Evolutionary conservation across 2,113 vertebrate species (phyloP).

Genomic region (Rhizomys pruinosus): DNA sequence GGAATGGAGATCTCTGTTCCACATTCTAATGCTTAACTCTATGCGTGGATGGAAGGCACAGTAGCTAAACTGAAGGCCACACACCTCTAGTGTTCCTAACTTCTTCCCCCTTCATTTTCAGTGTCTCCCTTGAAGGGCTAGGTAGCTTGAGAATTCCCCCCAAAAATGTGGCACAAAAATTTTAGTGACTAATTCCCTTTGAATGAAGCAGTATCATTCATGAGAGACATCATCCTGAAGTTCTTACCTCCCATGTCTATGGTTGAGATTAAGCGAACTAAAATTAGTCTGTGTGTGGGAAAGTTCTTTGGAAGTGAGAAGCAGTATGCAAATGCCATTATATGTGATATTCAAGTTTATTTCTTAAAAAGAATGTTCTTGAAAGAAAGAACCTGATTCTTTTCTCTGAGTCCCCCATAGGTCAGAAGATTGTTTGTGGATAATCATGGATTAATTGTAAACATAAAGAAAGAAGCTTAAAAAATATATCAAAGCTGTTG

Average conservation of each 20-base stretch:
- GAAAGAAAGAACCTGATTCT: slow-evolving; percentile 45
- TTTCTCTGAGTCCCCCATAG: slow-evolving; percentile 73
- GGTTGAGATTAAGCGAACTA: not conserved
- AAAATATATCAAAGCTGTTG: slow-evolving; percentile 88
- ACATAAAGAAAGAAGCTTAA: slow-evolving; percentile 86
- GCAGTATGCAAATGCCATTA: not conserved
- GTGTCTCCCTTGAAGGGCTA: slow-evolving; percentile 39
- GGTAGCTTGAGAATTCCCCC: slow-evolving; percentile 53
- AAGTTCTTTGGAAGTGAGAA: not conserved
- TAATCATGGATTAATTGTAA: slow-evolving; percentile 88
- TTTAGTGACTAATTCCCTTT: slow-evolving; percentile 56
- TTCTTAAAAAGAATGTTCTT: not conserved
- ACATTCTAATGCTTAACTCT: fast-evolving
- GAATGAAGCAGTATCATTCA: not conserved
- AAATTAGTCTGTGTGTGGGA: not conserved
- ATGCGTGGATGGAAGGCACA: fast-evolving
- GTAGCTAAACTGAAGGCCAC: fast-evolving
- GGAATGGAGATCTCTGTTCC: fast-evolving
- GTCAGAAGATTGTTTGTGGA: slow-evolving; percentile 82
- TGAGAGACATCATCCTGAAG: not conserved
- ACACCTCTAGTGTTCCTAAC: fast-evolving
- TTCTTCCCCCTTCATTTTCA: fast-evolving
- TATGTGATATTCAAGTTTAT: not conserved
- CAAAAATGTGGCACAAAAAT: slow-evolving; percentile 58
- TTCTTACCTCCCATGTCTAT: not conserved